Conservation (phyloP, 2,888 invertebrate genomes). For the Spisula subtruncata region DNA sequence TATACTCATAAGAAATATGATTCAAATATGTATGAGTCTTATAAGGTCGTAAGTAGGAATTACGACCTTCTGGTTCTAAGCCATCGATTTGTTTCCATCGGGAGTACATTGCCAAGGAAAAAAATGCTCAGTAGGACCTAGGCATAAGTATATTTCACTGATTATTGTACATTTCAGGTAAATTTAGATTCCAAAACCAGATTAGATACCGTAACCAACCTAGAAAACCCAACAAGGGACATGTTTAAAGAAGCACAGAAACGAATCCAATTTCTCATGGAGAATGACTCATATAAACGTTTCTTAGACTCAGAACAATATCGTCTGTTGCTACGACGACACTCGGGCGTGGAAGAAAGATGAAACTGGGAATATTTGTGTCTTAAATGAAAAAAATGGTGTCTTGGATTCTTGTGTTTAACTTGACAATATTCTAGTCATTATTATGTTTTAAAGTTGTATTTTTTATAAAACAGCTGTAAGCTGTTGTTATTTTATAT, state of each 20-base stretch:
- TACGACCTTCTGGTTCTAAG: no score
- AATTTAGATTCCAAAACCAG: slow-evolving; percentile 89
- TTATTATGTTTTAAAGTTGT: neutral
- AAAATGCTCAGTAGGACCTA: no score
- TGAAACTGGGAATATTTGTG: neutral
- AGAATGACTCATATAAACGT: slow-evolving; percentile 89
- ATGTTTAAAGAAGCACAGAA: slow-evolving; percentile 89
- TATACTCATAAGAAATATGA: no score
- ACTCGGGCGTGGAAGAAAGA: slow-evolving; percentile 26
- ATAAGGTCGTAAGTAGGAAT: no score
- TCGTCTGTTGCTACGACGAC: slow-evolving; percentile 79
- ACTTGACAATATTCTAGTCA: neutral
- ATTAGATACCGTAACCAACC: slow-evolving; percentile 85
- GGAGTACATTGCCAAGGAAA: no score
- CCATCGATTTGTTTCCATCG: no score
- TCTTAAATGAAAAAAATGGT: neutral
- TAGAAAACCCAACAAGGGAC: slow-evolving; percentile 88
- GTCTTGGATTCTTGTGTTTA: neutral
- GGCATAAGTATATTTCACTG: no score
- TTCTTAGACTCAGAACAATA: slow-evolving; percentile 89
- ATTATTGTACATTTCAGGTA: slow-evolving; percentile 86
- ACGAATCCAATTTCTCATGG: slow-evolving; percentile 89
- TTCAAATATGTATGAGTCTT: no score
- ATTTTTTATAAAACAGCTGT: no score
- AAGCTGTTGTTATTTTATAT: no score